These are phyloP conservation scores for Alethe diademata DNA, from an alignment of 2,113 vertebrate species.

Conservation along the genomic window DNA sequence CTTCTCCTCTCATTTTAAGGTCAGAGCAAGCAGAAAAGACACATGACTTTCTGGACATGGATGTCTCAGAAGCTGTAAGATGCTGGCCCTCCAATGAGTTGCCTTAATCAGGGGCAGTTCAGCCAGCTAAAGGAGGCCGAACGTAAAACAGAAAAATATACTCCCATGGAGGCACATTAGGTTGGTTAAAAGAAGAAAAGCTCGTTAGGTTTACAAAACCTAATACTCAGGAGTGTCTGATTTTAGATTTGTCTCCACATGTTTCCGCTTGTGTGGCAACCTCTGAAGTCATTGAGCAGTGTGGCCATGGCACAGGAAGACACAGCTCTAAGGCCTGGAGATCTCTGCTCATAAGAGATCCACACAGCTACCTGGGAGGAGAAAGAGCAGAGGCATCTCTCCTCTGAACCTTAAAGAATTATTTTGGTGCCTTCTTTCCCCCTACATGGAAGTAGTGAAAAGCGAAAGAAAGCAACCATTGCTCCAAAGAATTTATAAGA, in stretches of 20 bases:
- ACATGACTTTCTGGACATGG: background rate
- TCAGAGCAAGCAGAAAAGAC: conserved; percentile 39
- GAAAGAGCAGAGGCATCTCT: background rate
- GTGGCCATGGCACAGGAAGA: background rate
- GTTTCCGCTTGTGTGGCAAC: background rate
- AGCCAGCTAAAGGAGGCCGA: background rate
- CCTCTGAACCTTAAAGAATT: background rate
- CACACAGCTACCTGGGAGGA: background rate
- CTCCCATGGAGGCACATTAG: background rate
- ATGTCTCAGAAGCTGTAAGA: background rate
- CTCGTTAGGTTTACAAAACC: background rate
- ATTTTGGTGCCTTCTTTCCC: background rate
- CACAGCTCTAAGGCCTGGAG: background rate
- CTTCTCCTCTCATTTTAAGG: conserved; percentile 13
- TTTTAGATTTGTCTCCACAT: background rate
- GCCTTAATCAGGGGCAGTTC: background rate
- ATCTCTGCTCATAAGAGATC: background rate
- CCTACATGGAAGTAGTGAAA: background rate
- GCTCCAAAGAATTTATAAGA: background rate
- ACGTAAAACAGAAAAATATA: background rate
- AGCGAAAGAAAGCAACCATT: background rate
- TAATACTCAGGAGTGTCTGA: background rate
- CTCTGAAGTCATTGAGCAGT: background rate
- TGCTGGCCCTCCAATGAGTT: background rate
- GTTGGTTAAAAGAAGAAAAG: background rate